Conservation (phyloP, 2,113 vertebrate genomes). For the Gymnocephalus cernua region DNA sequence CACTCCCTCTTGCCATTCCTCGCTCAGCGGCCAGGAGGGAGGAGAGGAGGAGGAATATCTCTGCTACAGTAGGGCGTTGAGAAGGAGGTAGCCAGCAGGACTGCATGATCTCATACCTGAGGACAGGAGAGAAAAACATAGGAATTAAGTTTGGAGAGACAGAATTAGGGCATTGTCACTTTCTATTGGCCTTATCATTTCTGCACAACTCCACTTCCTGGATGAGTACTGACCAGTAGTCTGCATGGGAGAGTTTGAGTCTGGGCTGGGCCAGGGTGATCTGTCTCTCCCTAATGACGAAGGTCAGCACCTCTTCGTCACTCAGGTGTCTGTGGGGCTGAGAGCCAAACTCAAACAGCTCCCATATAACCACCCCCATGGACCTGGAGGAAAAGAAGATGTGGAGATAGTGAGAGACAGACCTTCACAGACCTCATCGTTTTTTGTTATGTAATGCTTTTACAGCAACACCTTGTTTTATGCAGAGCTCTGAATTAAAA, state of each 20-base stretch:
- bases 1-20: constrained; percentile 68
- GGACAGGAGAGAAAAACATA: constrained; percentile 20
- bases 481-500: constrained; percentile 1
- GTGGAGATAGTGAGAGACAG: constrained; percentile 9
- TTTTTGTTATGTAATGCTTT: constrained; percentile 34
- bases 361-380: constrained; percentile 94
- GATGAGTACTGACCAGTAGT: constrained; percentile 89
- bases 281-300: constrained; percentile 91
- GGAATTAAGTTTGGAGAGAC: constrained; percentile 15
- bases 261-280: constrained; percentile 92
- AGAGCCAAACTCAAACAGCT: constrained; percentile 93
- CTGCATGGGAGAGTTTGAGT: constrained; percentile 91
- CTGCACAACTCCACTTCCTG: not conserved
- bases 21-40: constrained; percentile 88
- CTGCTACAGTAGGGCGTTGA: constrained; percentile 89
- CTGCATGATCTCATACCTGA: constrained; percentile 95
- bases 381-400: constrained; percentile 83
- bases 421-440: constrained; percentile 1
- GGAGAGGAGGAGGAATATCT: constrained; percentile 92
- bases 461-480: constrained; percentile 20
- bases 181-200: not conserved
- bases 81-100: constrained; percentile 91
- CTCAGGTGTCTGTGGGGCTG: constrained; percentile 94
- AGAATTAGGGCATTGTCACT: constrained; percentile 8
- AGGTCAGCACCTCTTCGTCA: constrained; percentile 92